A percentile compares a stretch with the other conserved stretches of the same genome.
Conservation (phyloP, 2,113 vertebrate species). For the Noctilio leporinus region DNA sequence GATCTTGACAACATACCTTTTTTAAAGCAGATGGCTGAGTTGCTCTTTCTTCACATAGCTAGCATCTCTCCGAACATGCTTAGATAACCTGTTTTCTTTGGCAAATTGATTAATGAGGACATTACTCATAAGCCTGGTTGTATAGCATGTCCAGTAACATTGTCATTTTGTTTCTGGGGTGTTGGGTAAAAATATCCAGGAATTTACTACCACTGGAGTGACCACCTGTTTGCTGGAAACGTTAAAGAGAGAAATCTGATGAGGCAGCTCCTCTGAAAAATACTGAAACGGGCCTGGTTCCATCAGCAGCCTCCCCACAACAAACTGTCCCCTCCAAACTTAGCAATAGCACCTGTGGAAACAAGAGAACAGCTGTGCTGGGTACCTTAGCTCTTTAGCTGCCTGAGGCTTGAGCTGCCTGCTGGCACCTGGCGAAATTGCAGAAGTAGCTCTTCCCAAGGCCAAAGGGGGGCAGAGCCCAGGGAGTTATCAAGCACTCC, state of each 20-base stretch:
- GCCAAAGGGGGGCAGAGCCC: background rate
- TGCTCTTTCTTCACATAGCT: conserved; percentile 56
- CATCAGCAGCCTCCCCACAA: background rate
- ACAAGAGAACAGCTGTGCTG: background rate
- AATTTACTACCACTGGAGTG: conserved; percentile 68
- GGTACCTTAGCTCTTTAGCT: background rate
- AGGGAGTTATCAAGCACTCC: background rate
- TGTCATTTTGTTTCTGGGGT: conserved; percentile 67
- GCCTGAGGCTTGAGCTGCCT: background rate
- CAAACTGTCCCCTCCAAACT: background rate
- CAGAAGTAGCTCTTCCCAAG: background rate
- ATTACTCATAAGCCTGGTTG: conserved; percentile 58
- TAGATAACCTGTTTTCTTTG: conserved; percentile 64
- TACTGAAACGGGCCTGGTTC: background rate
- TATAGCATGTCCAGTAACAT: conserved; percentile 68
- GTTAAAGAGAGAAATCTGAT: conserved; percentile 51
- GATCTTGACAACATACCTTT: background rate
- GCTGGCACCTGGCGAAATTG: background rate
- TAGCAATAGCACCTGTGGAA: conserved; percentile 15
- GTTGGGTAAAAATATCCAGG: conserved; percentile 77
- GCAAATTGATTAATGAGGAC: conserved; percentile 68
- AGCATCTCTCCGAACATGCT: conserved; percentile 57
- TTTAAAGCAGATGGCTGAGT: conserved; percentile 21
- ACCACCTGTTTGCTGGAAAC: conserved; percentile 73
- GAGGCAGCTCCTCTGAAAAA: conserved; percentile 26